Evolutionary conservation across 2,113 vertebrate genomes (phyloP), one percentile per base, ranked within the genome.

Genomic region (Elephas maximus): DNA sequence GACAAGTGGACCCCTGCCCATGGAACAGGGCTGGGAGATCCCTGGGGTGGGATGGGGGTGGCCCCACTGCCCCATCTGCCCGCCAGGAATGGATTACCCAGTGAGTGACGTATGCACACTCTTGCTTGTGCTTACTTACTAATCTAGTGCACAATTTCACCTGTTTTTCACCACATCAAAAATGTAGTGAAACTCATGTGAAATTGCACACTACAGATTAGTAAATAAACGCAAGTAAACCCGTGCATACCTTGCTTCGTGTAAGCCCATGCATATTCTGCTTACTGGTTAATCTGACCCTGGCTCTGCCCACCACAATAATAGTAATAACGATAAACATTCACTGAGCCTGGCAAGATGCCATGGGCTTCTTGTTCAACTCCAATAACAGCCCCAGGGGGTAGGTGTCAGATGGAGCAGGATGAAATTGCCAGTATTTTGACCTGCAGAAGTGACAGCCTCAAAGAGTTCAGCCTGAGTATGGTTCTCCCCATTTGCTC

Each of bases 401-500:
- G 37, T 1, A 5, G 37, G 10, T 10, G 0, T 6, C n/a, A 9
- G 21, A n/a, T 4, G 0, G 18, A 7, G 2, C 30, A 12, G 1
- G 0, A 0, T 0, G 48, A 23, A 30, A 10, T 2, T 3, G 11
- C 65, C 63, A 0, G 14, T 26, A 9, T 18, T 33, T 26, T 45
- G 21, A 67, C 65, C 63, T 0, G 0, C 44, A 41, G 8, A 17
- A 21, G 5, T 3, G 26, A 45, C 23, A 23, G 0, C 33, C 60
- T 2, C 7, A 0, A 4, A 30, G 53, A 1, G 1, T 5, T 20
- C 6, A 3, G 0, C 24, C n/a, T 15, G 0, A 0, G 23, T 21
- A 24, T n/a, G 37, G 0, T 2, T 5, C 1, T 4, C 7, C 53
- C 53, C 53, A 57, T 17, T 12, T 67, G 26, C 28, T 69, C 65